Percentiles rank a stretch among this genome's conserved stretches.
Evolutionary conservation across 2,888 invertebrate genomes (phyloP).

Genomic region (Sturmia bella): DNA sequence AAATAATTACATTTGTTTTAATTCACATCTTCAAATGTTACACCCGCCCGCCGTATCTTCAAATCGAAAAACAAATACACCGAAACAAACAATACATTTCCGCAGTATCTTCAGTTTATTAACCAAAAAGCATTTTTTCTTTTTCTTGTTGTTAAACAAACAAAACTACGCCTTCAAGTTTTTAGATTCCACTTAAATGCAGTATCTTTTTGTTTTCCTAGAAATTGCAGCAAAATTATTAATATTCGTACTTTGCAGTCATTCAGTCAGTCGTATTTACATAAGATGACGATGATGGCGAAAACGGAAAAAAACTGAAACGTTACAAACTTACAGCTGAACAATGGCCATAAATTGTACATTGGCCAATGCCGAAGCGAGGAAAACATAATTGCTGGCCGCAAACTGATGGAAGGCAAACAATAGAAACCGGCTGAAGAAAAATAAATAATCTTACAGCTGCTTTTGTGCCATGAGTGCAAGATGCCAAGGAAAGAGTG

Average conservation of each 20-base stretch:
- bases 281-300: conserved; percentile 14
- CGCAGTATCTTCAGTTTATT: too few species aligned
- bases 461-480: conserved; percentile 24
- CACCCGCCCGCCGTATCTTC: conserved; percentile 14
- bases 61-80: conserved; percentile 44
- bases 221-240: conserved; percentile 67
- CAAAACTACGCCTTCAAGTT: conserved; percentile 60
- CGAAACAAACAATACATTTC: background rate
- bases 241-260: conserved; percentile 55
- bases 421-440: conserved; percentile 47
- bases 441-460: conserved; percentile 48
- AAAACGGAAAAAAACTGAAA: background rate
- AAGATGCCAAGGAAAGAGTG: conserved; percentile 32
- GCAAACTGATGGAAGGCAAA: conserved; percentile 52
- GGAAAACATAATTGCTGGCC: conserved; percentile 66
- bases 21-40: conserved; percentile 14
- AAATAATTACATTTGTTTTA: background rate
- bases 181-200: conserved; percentile 17
- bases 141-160: conserved; percentile 35
- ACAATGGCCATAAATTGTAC: conserved; percentile 27
- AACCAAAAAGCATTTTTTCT: background rate
- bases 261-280: conserved; percentile 47
- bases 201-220: conserved; percentile 34
- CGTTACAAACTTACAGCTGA: conserved; percentile 1
- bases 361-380: conserved; percentile 46